Evolutionary conservation across 1,140 invertebrate species (phyloP).

Genomic region (Eriocheir sinensis): DNA sequence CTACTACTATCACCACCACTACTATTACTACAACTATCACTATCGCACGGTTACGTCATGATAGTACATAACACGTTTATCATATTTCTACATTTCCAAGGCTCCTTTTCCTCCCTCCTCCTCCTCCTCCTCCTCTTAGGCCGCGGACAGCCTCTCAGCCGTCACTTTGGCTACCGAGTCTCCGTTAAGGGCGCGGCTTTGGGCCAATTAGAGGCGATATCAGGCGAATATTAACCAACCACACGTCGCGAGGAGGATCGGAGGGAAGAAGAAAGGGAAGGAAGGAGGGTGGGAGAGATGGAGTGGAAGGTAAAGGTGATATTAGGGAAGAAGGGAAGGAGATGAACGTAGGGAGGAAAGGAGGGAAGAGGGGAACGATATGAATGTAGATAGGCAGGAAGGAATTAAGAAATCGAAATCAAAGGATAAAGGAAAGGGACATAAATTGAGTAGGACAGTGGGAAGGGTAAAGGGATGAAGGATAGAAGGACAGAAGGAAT

Average conservation of each 20-base stretch:
- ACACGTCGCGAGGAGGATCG: neutral
- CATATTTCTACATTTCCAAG: neutral
- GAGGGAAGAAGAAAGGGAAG: neutral
- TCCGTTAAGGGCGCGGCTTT: neutral
- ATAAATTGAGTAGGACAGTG: no score
- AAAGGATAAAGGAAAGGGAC: neutral
- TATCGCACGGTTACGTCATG: neutral
- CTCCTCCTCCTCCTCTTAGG: neutral
- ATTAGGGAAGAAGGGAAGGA: neutral
- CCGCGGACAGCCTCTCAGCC: neutral
- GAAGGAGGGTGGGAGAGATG: neutral
- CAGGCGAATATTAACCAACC: slow-evolving; percentile 5
- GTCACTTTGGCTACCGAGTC: neutral
- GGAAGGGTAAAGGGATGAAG: neutral
- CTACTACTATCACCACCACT: neutral
- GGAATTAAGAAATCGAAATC: neutral
- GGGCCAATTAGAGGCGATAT: neutral
- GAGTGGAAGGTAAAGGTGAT: neutral
- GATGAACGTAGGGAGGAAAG: neutral
- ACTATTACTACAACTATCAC: neutral
- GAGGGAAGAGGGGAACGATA: neutral
- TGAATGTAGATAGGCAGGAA: neutral
- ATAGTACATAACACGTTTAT: neutral
- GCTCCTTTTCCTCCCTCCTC: neutral
- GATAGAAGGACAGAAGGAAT: neutral